Evolutionary conservation across 1,140 invertebrate species (phyloP).

Genomic region (Caenorhabditis elegans): DNA sequence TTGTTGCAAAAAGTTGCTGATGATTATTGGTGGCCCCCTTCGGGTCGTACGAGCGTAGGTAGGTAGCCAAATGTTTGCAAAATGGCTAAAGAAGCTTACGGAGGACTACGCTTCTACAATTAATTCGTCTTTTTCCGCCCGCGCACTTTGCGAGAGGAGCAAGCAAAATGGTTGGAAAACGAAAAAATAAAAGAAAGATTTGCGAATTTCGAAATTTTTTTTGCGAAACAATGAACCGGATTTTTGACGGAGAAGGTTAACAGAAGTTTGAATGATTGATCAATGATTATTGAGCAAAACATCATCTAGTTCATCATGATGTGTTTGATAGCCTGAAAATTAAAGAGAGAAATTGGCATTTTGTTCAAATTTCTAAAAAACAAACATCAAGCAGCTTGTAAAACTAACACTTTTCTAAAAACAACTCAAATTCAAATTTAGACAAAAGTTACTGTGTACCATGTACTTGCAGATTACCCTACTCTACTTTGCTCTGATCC

Average conservation of each 20-base stretch:
- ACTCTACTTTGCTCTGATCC: too few relatives aligned
- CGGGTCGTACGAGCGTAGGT: neutral
- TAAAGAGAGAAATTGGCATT: too few relatives aligned
- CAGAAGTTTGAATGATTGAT: neutral
- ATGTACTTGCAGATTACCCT: too few relatives aligned
- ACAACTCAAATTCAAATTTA: too few relatives aligned
- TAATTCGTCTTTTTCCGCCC: conserved; percentile 11
- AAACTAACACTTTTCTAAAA: too few relatives aligned
- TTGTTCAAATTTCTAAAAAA: too few relatives aligned
- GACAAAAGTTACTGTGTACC: too few relatives aligned
- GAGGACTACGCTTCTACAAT: conserved; percentile 29
- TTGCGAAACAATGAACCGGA: neutral
- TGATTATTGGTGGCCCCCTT: neutral
- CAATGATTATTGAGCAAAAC: conserved; percentile 11
- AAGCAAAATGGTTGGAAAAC: neutral
- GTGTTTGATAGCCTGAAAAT: too few relatives aligned
- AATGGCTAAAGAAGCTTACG: conserved; percentile 31
- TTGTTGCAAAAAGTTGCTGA: neutral
- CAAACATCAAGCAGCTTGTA: too few relatives aligned
- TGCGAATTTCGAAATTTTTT: neutral
- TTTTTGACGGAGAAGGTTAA: neutral
- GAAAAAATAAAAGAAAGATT: neutral
- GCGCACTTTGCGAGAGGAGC: neutral
- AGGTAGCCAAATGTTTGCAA: conserved; percentile 27
- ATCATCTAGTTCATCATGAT: neutral